A percentile compares a stretch with the other conserved stretches of the same genome.
These are phyloP conservation scores for honey bee (Apis mellifera) DNA, from an alignment of 1,140 invertebrate species.

Conservation along the genomic window Amel_HAv3.1 CM009946.2:4103501-4104000, in stretches of 20 bases:
- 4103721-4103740: slow-evolving; percentile 16
- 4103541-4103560: too few relatives aligned
- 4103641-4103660: slow-evolving; percentile 3
- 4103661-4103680: background rate
- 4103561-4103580: too few relatives aligned
- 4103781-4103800: slow-evolving; percentile 33
- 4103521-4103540: too few relatives aligned
- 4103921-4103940: slow-evolving; percentile 81
- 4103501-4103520: too few relatives aligned
- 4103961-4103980: slow-evolving; percentile 81
- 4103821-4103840: slow-evolving; percentile 70
- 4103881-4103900: slow-evolving; percentile 35
- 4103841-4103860: slow-evolving; percentile 13
- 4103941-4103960: slow-evolving; percentile 81
- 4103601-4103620: too few relatives aligned
- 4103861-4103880: background rate
- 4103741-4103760: slow-evolving; percentile 45
- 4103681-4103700: background rate
- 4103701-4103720: background rate
- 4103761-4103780: slow-evolving; percentile 38
- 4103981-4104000: slow-evolving; percentile 82
- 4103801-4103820: slow-evolving; percentile 60
- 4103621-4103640: background rate
- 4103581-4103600: too few relatives aligned
- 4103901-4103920: slow-evolving; percentile 61